phyloP scores from a whole-genome alignment of 37 sponge, comb jelly and placozoan genomes.

The Hexactinellida sp. region DNA sequence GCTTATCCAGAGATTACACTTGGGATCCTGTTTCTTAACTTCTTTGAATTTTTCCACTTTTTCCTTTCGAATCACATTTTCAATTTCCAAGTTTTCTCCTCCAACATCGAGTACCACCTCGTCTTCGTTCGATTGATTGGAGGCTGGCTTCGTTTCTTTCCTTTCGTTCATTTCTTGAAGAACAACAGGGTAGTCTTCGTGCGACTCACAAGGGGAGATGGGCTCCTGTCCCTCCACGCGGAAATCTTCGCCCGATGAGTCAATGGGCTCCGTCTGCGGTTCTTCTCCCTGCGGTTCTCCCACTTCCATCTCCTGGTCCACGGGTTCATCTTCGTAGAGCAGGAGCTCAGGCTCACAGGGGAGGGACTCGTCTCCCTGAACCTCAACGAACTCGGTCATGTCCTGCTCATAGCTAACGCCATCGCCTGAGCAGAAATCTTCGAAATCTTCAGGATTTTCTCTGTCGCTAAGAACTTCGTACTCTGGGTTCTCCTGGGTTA shows the following conservation, averaged over 20 bases:
- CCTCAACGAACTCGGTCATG: background rate
- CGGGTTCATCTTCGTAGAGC: background rate
- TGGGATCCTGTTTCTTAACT: background rate
- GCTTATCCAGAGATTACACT: constrained; percentile 12
- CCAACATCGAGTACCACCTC: background rate
- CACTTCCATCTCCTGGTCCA: background rate
- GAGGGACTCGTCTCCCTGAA: background rate
- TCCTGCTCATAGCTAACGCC: background rate
- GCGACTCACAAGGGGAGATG: background rate
- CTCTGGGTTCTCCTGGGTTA: background rate
- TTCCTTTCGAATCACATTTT: background rate
- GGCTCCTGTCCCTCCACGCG: background rate
- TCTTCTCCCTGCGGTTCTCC: background rate
- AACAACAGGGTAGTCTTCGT: background rate
- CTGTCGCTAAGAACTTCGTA: background rate
- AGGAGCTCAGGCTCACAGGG: background rate
- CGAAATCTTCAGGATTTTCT: background rate
- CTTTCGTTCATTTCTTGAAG: background rate
- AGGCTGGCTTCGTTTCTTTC: background rate
- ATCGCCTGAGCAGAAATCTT: background rate
- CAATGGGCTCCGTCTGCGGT: background rate
- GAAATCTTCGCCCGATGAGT: background rate
- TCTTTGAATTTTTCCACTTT: background rate
- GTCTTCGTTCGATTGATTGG: background rate
- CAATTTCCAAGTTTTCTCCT: background rate